Conservation (phyloP, 2,797 vertebrate species). For the Gymnocypris eckloni region DNA sequence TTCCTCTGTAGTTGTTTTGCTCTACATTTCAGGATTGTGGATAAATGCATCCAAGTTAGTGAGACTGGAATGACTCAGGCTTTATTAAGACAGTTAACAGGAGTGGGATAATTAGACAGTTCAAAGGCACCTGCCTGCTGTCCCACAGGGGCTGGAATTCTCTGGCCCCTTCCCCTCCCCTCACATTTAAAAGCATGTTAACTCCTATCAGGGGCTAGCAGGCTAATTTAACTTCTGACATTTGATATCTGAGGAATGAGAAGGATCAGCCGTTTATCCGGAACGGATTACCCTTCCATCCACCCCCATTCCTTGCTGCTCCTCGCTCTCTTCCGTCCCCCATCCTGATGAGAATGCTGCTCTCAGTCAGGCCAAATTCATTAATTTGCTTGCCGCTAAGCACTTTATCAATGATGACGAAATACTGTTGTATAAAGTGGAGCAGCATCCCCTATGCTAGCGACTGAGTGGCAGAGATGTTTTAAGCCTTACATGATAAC, state of each 20-base stretch:
- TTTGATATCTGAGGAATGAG: slow-evolving; percentile 85
- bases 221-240: slow-evolving; percentile 86
- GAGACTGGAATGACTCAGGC: slow-evolving; percentile 49
- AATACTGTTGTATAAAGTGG: slow-evolving; percentile 72
- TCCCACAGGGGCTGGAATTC: slow-evolving; percentile 79
- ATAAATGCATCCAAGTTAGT: slow-evolving; percentile 49
- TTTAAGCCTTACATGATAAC: slow-evolving; percentile 34
- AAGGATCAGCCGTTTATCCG: slow-evolving; percentile 86
- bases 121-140: slow-evolving; percentile 88
- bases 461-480: slow-evolving; percentile 28
- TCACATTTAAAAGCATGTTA: slow-evolving; percentile 85
- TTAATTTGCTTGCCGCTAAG: slow-evolving; percentile 80
- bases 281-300: slow-evolving; percentile 79
- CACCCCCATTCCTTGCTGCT: slow-evolving; percentile 54
- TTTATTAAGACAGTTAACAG: slow-evolving; percentile 82
- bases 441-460: slow-evolving; percentile 43
- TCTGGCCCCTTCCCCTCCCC: slow-evolving; percentile 58
- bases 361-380: slow-evolving; percentile 79
- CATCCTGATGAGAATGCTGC: slow-evolving; percentile 53
- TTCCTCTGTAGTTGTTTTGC: neutral
- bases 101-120: slow-evolving; percentile 91
- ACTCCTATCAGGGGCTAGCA: slow-evolving; percentile 86
- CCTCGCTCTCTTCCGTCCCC: slow-evolving; percentile 50
- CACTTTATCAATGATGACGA: slow-evolving; percentile 80
- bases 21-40: slow-evolving; percentile 8